Base-by-base conservation (phyloP, 2,888 invertebrate species). In the Linnaemya vulpina region DNA sequence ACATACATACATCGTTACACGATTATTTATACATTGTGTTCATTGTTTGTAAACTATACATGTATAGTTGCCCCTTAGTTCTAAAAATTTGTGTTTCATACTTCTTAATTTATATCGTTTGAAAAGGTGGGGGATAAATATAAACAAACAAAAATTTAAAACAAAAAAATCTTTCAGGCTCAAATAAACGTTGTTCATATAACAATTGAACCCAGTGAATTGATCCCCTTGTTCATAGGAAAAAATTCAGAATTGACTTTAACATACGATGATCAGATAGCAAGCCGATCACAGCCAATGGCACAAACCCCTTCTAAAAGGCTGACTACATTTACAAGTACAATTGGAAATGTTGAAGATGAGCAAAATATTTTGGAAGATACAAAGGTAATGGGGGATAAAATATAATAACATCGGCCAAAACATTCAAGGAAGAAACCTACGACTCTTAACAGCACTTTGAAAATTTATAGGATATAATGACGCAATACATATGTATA, bases 161-260 rank as follows among this genome's bases (percentile, higher is more conserved):
- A 55, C 38, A 5, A 20, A 70, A 60, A 76, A 53, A 51, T 65
- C 22, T 90, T 89, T 88, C 92, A 91, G 91, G 91, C 90, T 79
- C 90, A 89, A 87, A 91, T 91, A 89, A 91, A 89, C 89, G 88
- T 91, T 90, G 92, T 91, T 89, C 91, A 92, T 88, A 90, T 91
- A 84, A 91, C 89, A 87, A 89, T 91, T 85, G 90, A 91, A 89
- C 91, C 91, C 55, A 75, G 75, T 22, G 60, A 60, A 65, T 62
- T 86, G 83, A 58, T 80, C 83, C 86, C 75, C 60, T 55, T 38
- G 65, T 17, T 40, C 49, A 46, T 35, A 20, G 15, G 53, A 55
- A 9, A 68, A 22, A 58, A 67, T 38, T 40, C 46, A 46, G 58
- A 46, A 20, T 51, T 68, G 51, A n/a, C 13, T 9, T 35, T 58